phyloP scores from a whole-genome alignment of 2,888 invertebrate species.

The Onchidella celtica region DNA sequence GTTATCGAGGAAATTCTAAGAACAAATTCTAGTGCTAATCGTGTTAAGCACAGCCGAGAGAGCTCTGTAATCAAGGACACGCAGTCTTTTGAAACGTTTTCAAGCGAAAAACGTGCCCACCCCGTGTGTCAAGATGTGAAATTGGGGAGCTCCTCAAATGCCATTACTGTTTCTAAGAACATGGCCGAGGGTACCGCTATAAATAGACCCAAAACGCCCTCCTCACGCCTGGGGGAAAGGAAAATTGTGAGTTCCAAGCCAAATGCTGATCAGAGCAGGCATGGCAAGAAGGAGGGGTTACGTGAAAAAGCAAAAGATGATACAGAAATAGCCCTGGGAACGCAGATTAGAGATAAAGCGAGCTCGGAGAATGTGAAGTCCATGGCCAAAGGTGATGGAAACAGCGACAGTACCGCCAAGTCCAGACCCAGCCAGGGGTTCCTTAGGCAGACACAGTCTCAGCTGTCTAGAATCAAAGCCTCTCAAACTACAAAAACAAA shows the following conservation, averaged over 20 bases:
- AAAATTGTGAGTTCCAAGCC: not conserved
- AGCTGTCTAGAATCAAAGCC: slow-evolving; percentile 31
- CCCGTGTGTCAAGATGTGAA: not conserved
- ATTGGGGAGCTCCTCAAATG: not conserved
- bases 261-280: not conserved
- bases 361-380: not conserved
- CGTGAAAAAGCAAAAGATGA: not conserved
- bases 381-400: not conserved
- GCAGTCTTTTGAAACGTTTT: not conserved
- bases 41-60: not conserved
- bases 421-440: not conserved
- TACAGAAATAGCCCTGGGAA: not conserved
- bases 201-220: slow-evolving; percentile 1
- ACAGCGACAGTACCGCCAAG: not conserved
- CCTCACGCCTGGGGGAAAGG: not conserved
- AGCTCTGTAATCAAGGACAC: not conserved
- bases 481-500: not conserved
- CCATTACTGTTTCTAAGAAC: not conserved
- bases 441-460: slow-evolving; percentile 29
- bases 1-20: not conserved
- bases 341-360: not conserved
- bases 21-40: not conserved
- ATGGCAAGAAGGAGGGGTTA: not conserved
- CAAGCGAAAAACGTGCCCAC: not conserved
- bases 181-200: slow-evolving; percentile 2